These are phyloP conservation scores for Rissa tridactyla DNA, from an alignment of 2,113 vertebrate genomes.

Conservation along the genomic window DNA sequence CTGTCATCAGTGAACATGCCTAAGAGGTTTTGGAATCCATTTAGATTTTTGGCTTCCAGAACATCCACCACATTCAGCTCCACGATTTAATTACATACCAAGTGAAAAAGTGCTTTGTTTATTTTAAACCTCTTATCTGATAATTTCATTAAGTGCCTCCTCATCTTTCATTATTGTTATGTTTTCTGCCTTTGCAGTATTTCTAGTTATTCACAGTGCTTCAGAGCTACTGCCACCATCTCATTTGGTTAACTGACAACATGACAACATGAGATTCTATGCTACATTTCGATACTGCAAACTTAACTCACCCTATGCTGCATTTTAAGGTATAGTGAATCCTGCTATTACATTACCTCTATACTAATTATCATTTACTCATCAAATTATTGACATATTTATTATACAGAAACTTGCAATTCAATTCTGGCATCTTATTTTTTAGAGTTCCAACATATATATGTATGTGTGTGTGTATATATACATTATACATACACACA, in stretches of 20 bases:
- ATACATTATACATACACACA: no score
- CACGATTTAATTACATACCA: constrained; percentile 11
- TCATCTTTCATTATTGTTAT: constrained; percentile 14
- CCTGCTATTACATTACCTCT: fast-evolving
- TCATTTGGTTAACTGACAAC: neutral
- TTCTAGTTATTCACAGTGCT: neutral
- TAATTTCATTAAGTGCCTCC: constrained; percentile 21
- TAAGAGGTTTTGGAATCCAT: neutral
- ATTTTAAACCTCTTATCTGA: constrained; percentile 30
- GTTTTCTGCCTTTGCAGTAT: constrained; percentile 11
- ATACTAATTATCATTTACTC: neutral
- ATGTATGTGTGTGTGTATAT: neutral
- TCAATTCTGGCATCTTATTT: neutral
- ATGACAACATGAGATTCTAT: neutral
- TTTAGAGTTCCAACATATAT: neutral
- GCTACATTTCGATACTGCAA: neutral
- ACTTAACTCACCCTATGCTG: neutral
- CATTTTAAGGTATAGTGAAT: neutral
- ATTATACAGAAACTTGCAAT: neutral
- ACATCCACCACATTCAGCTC: neutral
- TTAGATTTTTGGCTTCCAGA: constrained; percentile 1
- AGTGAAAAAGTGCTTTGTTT: constrained; percentile 39
- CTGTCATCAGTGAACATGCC: neutral
- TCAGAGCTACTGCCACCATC: neutral
- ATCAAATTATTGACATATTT: neutral